Percentiles rank a stretch among this genome's conserved stretches.
phyloP scores from a whole-genome alignment of 1,140 invertebrate genomes.

The Oryzaephilus surinamensis region DNA sequence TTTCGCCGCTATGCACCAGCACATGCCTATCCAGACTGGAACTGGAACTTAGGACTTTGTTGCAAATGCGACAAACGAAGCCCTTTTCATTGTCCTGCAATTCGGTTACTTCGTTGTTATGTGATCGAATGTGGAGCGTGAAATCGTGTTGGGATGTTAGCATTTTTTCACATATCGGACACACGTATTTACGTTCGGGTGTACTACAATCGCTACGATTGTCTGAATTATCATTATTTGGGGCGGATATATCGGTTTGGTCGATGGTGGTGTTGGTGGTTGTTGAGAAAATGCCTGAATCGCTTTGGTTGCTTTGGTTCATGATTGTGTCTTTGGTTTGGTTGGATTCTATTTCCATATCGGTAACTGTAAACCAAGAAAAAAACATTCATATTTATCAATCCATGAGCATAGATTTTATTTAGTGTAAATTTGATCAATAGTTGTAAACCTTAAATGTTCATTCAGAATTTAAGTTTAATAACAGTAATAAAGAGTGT shows the following conservation, averaged over 20 bases:
- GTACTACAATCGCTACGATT: neutral
- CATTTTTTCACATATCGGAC: constrained; percentile 52
- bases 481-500: no score
- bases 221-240: neutral
- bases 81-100: constrained; percentile 37
- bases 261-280: constrained; percentile 24
- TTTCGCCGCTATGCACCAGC: constrained; percentile 61
- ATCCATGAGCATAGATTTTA: no score
- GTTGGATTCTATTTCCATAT: constrained; percentile 25
- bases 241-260: constrained; percentile 7
- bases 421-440: no score
- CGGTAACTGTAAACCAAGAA: constrained; percentile 23
- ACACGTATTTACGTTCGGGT: constrained; percentile 40
- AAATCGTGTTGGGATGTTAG: constrained; percentile 52
- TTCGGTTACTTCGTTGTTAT: constrained; percentile 42
- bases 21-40: constrained; percentile 68
- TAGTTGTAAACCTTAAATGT: no score
- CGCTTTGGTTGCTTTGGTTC: constrained; percentile 26
- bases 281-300: constrained; percentile 32
- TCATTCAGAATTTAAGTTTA: no score
- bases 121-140: constrained; percentile 57
- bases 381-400: no score
- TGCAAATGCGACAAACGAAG: constrained; percentile 43
- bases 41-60: constrained; percentile 57
- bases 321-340: constrained; percentile 22